Percentiles rank a stretch among this genome's conserved stretches.
phyloP scores from a whole-genome alignment of 2,797 vertebrate species.

The Gallirallus australis region DNA sequence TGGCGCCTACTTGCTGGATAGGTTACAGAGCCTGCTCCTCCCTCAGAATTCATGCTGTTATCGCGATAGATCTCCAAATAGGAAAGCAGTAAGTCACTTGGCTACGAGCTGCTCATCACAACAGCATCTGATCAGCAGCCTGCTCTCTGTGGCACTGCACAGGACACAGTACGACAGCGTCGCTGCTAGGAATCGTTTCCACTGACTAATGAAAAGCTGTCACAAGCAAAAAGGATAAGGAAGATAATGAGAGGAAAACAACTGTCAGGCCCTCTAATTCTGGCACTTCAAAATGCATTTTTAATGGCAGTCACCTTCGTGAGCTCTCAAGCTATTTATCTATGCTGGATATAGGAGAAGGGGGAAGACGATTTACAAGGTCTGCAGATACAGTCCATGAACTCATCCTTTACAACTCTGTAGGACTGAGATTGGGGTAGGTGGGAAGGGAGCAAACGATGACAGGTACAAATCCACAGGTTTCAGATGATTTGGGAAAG shows the following conservation, averaged over 20 bases:
- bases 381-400: background rate
- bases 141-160: background rate
- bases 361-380: background rate
- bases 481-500: background rate
- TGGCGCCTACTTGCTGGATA: background rate
- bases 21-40: background rate
- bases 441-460: background rate
- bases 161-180: fast-evolving
- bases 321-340: background rate
- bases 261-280: background rate
- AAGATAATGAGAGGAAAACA: background rate
- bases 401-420: background rate
- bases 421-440: background rate
- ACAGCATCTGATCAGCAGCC: background rate
- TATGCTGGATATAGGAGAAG: background rate
- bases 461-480: background rate
- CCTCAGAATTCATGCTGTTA: background rate
- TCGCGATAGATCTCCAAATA: background rate
- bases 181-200: background rate
- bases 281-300: background rate
- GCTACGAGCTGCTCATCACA: background rate
- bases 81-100: background rate
- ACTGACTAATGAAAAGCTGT: background rate
- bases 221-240: background rate
- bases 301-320: background rate